Base-by-base conservation (phyloP, 2,888 invertebrate genomes). In the Drosophila melanosoma region DNA sequence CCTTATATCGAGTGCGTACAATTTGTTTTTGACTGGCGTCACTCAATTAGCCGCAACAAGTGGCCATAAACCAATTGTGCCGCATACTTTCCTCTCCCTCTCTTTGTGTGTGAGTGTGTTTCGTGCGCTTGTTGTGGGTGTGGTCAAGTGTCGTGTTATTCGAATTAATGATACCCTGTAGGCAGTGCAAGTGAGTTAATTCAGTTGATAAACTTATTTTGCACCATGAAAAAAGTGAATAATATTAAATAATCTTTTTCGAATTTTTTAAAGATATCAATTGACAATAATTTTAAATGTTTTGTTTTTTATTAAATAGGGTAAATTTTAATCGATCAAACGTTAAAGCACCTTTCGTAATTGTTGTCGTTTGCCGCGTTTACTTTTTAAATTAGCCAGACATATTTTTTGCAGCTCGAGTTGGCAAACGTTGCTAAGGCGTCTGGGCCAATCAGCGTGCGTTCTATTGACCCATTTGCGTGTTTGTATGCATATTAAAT, bases 1-100 rank as follows among this genome's bases (percentile, higher is more conserved):
- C 69, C 71, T 64, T 69, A 70, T 63, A 73, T 76, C 58, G 51
- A 66, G 76, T 72, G 72, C 74, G 60, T 83, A 69, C 68, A 72
- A 88, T 76, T 72, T 76, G 74, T 72, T 76, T 74, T 74, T 76
- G 72, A 70, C 69, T 73, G 69, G 65, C 70, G 71, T 77, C 80
- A 75, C 80, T 82, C 85, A 85, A 90, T 90, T 86, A 86, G 71
- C 87, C 83, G 57, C 90, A 79, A 86, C 90, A 86, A 90, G 90
- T 90, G 78, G 61, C 79, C 90, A 80, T 66, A 87, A 77, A 60
- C 65, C 71, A 73, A 76, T 76, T 76, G 82, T 51, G 63, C 56
- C 73, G 64, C 66, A 73, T 82, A 85, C 81, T 90, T 86, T 79
- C 90, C 60, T 72, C 64, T 69, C 48, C 45, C 33, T 23, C 32